A percentile compares a stretch with the other conserved stretches of the same genome.
Evolutionary conservation across 2,113 vertebrate genomes (phyloP).

Genomic region (Arenaria interpres): DNA sequence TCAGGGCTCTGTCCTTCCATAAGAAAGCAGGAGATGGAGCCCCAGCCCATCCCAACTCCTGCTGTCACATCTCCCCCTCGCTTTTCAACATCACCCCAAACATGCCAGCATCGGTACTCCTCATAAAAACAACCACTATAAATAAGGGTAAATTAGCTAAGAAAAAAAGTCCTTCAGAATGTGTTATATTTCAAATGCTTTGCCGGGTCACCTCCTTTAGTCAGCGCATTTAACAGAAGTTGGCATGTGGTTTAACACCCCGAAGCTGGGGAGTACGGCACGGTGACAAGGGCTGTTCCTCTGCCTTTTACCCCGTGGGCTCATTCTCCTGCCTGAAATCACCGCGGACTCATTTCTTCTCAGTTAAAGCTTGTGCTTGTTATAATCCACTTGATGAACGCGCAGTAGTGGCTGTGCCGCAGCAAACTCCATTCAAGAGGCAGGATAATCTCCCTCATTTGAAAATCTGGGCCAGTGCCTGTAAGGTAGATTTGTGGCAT

Average conservation of each 20-base stretch:
- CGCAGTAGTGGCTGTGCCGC: not conserved
- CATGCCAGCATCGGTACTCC: not conserved
- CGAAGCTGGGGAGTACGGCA: not conserved
- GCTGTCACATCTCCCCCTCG: not conserved
- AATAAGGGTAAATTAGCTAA: not conserved
- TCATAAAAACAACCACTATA: not conserved
- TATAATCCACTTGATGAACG: conserved; percentile 45
- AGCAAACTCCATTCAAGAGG: conserved; percentile 20
- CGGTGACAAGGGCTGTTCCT: not conserved
- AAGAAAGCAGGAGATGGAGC: conserved; percentile 33
- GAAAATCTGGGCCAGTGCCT: conserved; percentile 34
- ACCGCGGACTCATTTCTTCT: not conserved
- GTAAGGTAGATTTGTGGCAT: conserved; percentile 46
- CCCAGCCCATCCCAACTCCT: not conserved
- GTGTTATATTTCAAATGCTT: not conserved
- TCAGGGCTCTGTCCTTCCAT: not conserved
- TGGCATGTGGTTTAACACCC: not conserved
- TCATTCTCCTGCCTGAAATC: not conserved
- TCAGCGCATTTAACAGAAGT: not conserved
- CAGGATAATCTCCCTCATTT: conserved; percentile 41
- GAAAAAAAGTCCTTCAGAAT: not conserved
- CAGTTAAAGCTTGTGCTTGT: not conserved
- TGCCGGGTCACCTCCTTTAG: not conserved
- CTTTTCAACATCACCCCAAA: not conserved
- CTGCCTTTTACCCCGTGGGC: not conserved